Base-by-base conservation (phyloP, 37 sponge, comb jelly and placozoan species). In the Amphimedon queenslandica region DNA sequence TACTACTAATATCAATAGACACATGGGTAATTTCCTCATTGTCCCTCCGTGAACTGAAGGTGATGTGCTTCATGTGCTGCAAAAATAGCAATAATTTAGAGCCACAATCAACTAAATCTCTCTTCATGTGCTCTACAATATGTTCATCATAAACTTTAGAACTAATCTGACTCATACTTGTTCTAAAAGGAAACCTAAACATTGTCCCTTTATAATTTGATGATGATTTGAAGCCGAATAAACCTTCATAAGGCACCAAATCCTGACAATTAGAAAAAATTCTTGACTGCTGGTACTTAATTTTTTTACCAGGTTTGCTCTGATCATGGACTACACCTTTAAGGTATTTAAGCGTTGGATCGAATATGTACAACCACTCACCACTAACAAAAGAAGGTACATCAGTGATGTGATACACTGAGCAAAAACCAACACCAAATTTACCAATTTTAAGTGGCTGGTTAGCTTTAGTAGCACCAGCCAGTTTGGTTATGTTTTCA, bases 341-440 rank as follows among this genome's bases (percentile, higher is more conserved):
- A 4, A 89, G 73, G 40, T 84, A 60, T 28, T 58, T 57, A 3
- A 74, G 71, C 31, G 82, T 74, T 57, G 90, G 90, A 76, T 89
- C 90, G 65, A 89, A 84, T 34, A 89, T 80, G 34, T 66, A 53
- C 37, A 88, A 31, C 20, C 28, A 68, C 4, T 82, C 58, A 42
- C 76, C 30, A 73, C 89, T 88, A 36, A 88, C 73, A 72, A 88
- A 78, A 1, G 83, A 81, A 58, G 61, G 63, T 38, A 78, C 63
- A 67, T 67, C 83, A 31, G 76, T 77, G 29, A 79, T 51, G 53
- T 85, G 85, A 55, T 90, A 90, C 23, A 84, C 90, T 32, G 86
- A 90, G 38, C 83, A 79, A 41, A 90, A 90, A 0, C 90, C 90
- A 56, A 85, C 51, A 37, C 93, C 90, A 84, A 93, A 93, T 57